Base-by-base conservation (phyloP, 2,888 invertebrate genomes). In the Parnassius apollo region DNA sequence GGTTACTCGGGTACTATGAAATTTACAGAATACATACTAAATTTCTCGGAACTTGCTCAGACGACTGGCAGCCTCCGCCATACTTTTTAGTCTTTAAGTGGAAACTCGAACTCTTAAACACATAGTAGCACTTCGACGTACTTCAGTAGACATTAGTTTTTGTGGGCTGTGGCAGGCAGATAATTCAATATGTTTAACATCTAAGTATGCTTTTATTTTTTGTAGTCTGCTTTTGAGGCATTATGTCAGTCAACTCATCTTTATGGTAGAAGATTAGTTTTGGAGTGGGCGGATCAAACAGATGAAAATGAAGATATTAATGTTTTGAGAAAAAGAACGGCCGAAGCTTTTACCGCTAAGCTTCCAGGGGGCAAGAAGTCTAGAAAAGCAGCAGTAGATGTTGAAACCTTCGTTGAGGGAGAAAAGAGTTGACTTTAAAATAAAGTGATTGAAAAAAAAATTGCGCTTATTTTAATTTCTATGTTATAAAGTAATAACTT, bases 191-290 rank as follows among this genome's bases (percentile, higher is more conserved):
- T 25, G 25, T 25, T 25, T 4, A 25, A 25, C 25, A 25, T 25
- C 25, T 11, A 48, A 45, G 2, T 35, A 22, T 45, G 7, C n/a
- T 35, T 46, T 48, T 68, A 64, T 72, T 91, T 13, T 48, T 48
- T 93, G 49, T 83, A 97, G 96, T 94, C 95, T 80, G 99, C 99
- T 0, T 98, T 98, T 85, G 96, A 98, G 68, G 95, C 97, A 0
- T 83, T 99, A n/a, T 95, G 96, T 72, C 97, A 97, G 82, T 98
- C 98, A 75, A 99, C 99, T 61, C 99, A 99, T 94, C 96, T 99
- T 86, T 99, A 98, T 85, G 99, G 99, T 1, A 93, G 99, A 69
- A 93, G 99, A 61, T 91, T 99, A 74, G 98, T 98, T 0, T 88
- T 99, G 65, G 99, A 99, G 91, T 99, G 99, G 99, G 98, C 98